phyloP scores from a whole-genome alignment of 2,113 vertebrate genomes.

The Panurus biarmicus region DNA sequence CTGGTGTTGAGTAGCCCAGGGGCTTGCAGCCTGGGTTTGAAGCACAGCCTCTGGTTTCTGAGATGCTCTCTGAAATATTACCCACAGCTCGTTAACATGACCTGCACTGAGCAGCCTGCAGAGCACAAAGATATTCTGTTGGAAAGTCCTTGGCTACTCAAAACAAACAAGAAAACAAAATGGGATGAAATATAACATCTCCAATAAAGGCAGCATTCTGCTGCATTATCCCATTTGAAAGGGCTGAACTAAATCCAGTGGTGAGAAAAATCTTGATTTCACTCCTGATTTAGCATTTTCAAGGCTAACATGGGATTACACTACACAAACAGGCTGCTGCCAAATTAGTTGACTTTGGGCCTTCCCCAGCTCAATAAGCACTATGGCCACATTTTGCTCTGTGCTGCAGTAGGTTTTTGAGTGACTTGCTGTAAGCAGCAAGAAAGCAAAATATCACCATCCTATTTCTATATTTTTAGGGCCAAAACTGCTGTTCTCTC shows the following conservation, averaged over 20 bases:
- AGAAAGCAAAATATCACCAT: neutral
- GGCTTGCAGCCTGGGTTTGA: neutral
- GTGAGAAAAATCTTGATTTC: conserved; percentile 18
- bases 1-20: neutral
- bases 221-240: neutral
- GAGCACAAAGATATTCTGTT: neutral
- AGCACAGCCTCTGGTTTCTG: neutral
- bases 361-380: rapidly evolving
- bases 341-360: neutral
- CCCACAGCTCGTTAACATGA: neutral
- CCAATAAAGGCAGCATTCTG: neutral
- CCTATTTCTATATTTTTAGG: neutral
- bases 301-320: neutral
- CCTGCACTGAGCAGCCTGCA: neutral
- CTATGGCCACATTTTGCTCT: neutral
- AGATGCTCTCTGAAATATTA: neutral
- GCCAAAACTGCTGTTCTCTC: neutral
- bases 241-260: neutral
- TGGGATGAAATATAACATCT: neutral
- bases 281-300: neutral
- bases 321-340: neutral
- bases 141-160: neutral
- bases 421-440: neutral
- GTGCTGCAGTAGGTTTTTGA: neutral
- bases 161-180: neutral